Conservation (phyloP, 1,140 invertebrate species). For the Ostrea denselamellosa region DNA sequence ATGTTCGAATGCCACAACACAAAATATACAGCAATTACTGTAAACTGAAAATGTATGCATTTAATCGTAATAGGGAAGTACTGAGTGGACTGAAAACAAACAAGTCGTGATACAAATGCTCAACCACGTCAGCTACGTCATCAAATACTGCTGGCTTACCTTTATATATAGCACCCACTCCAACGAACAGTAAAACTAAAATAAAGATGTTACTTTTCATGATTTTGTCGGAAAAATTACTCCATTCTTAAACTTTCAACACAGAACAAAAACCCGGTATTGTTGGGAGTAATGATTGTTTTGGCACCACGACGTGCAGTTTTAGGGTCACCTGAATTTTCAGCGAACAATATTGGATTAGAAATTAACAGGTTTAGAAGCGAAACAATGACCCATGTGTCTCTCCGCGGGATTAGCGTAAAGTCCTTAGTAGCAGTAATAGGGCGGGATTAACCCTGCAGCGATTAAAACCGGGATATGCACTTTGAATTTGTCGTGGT, state of each 20-base stretch:
- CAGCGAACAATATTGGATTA: background rate
- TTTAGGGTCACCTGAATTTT: background rate
- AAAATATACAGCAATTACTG: too few relatives aligned
- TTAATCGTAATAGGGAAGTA: background rate
- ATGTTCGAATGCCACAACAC: too few relatives aligned
- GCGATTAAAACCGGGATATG: slow-evolving; percentile 8
- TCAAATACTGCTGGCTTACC: background rate
- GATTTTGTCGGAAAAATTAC: background rate
- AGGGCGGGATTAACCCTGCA: background rate
- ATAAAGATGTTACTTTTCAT: background rate
- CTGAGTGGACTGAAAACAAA: too few relatives aligned
- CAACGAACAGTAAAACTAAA: background rate
- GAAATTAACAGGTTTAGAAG: slow-evolving; percentile 4
- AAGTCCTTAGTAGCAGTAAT: background rate
- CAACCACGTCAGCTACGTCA: too few relatives aligned
- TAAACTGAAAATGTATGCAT: too few relatives aligned
- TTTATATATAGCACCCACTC: slow-evolving; percentile 2
- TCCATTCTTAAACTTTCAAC: background rate
- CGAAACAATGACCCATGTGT: slow-evolving; percentile 5
- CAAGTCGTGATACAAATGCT: background rate
- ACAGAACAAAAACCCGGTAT: background rate
- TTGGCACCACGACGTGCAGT: slow-evolving; percentile 1
- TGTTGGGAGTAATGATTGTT: background rate
- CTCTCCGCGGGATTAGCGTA: background rate
- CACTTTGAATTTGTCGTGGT: background rate